Base-by-base conservation (phyloP, 2,888 invertebrate genomes). In the Choreutis nemorana region DNA sequence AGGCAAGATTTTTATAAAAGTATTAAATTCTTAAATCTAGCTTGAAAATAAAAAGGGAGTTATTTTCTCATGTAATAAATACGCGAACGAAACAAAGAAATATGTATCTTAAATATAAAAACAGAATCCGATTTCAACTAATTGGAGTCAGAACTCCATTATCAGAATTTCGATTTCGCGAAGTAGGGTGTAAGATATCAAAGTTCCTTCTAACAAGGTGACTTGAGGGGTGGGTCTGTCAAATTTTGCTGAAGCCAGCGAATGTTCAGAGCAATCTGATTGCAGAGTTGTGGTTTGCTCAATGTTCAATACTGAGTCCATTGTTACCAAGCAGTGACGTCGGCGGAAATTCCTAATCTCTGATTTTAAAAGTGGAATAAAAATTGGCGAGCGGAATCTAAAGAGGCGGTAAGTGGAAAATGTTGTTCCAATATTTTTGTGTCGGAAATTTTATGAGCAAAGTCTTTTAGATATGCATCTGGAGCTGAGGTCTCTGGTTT, bases 201-300 rank as follows among this genome's bases (percentile, higher is more conserved):
- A 51, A 56, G 52, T 51, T 39, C n/a, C 15, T 39, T 46, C 62
- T 66, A 66, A 65, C 63, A 55, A 67, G 52, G 50, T 47, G 49
- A 49, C 50, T 50, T 48, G n/a, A n/a, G n/a, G n/a, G 42, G 42
- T 40, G 42, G 35, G 35, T 36, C 45, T 50, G 58, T 54, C 52
- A 58, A 44, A 52, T 59, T 55, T 50, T 48, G 49, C 52, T 51
- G 48, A 49, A 48, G 48, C 41, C 45, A 47, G 36, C 36, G 37
- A 36, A 43, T 44, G 52, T 53, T 53, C 55, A 55, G 15, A 14
- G 14, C 8, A 8, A 31, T 26, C 24, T 13, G 18, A 24, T 20
- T 30, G 30, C 27, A 12, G 26, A 31, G 32, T 33, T 40, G 44
- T 33, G 41, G 43, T 40, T 37, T 31, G 33, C 40, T 36, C 33